Evolutionary conservation across 2,113 vertebrate genomes (phyloP).

Genomic region (Tiliqua scincoides): DNA sequence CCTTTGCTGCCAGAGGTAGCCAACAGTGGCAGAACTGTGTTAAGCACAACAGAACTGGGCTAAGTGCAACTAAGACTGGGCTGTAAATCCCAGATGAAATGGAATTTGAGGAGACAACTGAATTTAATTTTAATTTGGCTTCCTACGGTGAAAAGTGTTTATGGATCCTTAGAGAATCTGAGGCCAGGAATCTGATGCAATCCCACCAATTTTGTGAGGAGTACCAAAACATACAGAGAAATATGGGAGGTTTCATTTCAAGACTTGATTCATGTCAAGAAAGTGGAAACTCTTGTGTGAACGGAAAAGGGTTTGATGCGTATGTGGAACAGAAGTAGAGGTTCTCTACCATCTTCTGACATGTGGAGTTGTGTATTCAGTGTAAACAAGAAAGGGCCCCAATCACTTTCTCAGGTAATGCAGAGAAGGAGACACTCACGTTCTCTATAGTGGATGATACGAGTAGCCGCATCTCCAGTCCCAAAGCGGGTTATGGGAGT

Average conservation of each 20-base stretch:
- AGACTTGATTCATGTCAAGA: not conserved
- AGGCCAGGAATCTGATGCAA: not conserved
- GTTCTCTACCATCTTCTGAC: not conserved
- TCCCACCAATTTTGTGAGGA: not conserved
- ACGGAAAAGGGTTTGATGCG: not conserved
- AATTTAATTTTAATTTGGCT: not conserved
- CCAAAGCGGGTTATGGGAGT: conserved; percentile 91
- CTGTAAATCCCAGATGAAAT: conserved; percentile 5
- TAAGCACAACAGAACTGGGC: no score
- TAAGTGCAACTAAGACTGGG: no score
- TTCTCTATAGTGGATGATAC: conserved; percentile 92
- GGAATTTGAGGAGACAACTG: not conserved
- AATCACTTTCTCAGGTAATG: not conserved
- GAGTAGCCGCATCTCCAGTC: conserved; percentile 84
- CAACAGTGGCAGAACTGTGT: no score
- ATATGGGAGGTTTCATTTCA: not conserved
- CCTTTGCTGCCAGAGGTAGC: no score
- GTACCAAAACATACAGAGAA: not conserved
- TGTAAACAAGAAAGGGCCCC: not conserved
- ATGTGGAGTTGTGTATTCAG: not conserved
- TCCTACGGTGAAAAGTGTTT: conserved; percentile 13
- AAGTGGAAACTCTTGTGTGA: not conserved
- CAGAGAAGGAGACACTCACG: conserved; percentile 81
- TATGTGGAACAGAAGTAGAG: not conserved
- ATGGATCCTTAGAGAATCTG: not conserved